phyloP scores from a whole-genome alignment of 2,797 vertebrate species.

The Enteromius viviparus region DNA sequence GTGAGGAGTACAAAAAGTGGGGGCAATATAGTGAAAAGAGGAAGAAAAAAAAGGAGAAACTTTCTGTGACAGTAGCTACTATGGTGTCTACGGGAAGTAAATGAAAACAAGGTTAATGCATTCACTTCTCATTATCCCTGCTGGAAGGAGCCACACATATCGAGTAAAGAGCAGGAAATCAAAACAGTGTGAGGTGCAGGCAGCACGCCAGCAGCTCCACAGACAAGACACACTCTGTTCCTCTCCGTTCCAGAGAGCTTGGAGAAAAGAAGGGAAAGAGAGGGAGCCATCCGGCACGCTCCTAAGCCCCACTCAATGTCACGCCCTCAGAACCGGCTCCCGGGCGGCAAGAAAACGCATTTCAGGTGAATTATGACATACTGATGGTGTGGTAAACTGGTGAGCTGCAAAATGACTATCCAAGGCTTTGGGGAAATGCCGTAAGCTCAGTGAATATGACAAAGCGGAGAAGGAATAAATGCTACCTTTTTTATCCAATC shows the following conservation, averaged over 20 bases:
- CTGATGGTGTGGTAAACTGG: slow-evolving; percentile 43
- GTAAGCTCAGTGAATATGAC: slow-evolving; percentile 30
- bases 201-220: slow-evolving; percentile 56
- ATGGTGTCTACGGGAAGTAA: slow-evolving; percentile 75
- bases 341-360: slow-evolving; percentile 40
- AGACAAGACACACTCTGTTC: slow-evolving; percentile 65
- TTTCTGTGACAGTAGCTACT: slow-evolving; percentile 62
- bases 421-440: slow-evolving; percentile 37
- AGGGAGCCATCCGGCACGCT: slow-evolving; percentile 60
- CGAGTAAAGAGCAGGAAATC: slow-evolving; percentile 75
- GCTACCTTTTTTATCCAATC: slow-evolving; percentile 62
- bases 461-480: slow-evolving; percentile 2
- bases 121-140: slow-evolving; percentile 77
- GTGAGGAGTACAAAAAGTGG: slow-evolving; percentile 57
- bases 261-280: slow-evolving; percentile 56
- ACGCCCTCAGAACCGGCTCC: slow-evolving; percentile 53
- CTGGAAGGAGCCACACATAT: slow-evolving; percentile 73
- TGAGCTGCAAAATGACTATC: slow-evolving; percentile 44
- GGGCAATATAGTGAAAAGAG: slow-evolving; percentile 43
- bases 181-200: slow-evolving; percentile 68
- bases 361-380: slow-evolving; percentile 52
- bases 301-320: slow-evolving; percentile 55
- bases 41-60: slow-evolving; percentile 58
- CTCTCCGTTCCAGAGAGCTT: slow-evolving; percentile 58
- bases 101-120: slow-evolving; percentile 84